phyloP scores from a whole-genome alignment of 2,113 vertebrate species.

The Vombatus ursinus region DNA sequence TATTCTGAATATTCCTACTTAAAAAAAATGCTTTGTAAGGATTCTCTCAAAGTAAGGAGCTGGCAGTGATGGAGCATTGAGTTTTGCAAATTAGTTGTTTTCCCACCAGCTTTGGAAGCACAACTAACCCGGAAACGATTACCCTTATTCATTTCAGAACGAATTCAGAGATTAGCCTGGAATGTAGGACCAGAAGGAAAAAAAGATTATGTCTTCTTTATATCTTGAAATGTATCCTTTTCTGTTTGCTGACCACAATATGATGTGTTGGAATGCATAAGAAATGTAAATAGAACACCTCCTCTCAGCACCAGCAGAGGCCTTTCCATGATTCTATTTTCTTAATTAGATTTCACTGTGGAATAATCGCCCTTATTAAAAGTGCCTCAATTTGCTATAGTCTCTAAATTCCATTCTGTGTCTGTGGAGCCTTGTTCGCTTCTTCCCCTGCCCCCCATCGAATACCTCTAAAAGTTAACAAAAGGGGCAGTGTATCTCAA shows the following conservation, averaged over 20 bases:
- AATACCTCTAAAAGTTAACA: slow-evolving; percentile 68
- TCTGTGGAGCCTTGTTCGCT: slow-evolving; percentile 2
- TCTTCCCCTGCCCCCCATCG: background rate
- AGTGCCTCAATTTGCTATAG: slow-evolving; percentile 48
- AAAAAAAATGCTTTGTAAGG: background rate
- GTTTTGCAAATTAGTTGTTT: slow-evolving; percentile 51
- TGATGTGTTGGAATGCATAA: slow-evolving; percentile 14
- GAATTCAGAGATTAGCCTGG: slow-evolving; percentile 12
- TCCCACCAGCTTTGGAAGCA: slow-evolving; percentile 4
- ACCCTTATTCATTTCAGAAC: slow-evolving; percentile 39
- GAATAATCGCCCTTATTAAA: slow-evolving; percentile 23
- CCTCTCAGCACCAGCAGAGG: slow-evolving; percentile 17
- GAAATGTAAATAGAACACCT: slow-evolving; percentile 50
- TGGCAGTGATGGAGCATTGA: slow-evolving; percentile 28
- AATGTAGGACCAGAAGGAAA: background rate
- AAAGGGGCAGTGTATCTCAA: slow-evolving; percentile 77
- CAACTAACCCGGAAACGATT: background rate
- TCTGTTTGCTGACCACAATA: slow-evolving; percentile 10
- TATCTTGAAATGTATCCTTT: background rate
- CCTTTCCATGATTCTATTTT: slow-evolving; percentile 10
- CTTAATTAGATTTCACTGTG: background rate
- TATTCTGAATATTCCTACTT: background rate
- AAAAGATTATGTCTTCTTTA: slow-evolving; percentile 38
- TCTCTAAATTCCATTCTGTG: slow-evolving; percentile 28
- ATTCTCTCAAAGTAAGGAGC: slow-evolving; percentile 35